phyloP scores from a whole-genome alignment of 37 sponge, comb jelly and placozoan species.

The Aphrocallistes beatrix region DNA sequence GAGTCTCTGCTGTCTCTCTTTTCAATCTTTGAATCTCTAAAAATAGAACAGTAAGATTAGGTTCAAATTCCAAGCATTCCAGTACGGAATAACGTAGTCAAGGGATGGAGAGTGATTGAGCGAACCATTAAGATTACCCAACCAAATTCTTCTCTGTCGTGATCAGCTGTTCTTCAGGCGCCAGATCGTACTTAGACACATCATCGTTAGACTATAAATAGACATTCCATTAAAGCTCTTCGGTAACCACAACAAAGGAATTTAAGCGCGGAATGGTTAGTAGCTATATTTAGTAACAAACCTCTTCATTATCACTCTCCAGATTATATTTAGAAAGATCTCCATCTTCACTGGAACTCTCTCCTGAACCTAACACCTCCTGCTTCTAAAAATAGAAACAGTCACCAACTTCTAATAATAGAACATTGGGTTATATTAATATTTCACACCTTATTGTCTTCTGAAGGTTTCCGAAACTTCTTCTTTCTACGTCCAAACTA shows the following conservation, averaged over 20 bases:
- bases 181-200: slow-evolving; percentile 64
- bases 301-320: slow-evolving; percentile 18
- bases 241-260: neutral
- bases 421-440: too few relatives aligned
- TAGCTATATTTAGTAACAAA: neutral
- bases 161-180: slow-evolving; percentile 17
- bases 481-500: neutral
- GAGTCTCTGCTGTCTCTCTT: too few relatives aligned
- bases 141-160: neutral
- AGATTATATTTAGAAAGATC: slow-evolving; percentile 26
- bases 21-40: too few relatives aligned
- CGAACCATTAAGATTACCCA: slow-evolving; percentile 16
- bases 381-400: neutral
- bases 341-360: slow-evolving; percentile 26
- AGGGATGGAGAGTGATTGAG: too few relatives aligned
- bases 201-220: slow-evolving; percentile 49
- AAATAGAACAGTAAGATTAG: too few relatives aligned
- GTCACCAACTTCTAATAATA: too few relatives aligned
- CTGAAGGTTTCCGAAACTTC: neutral
- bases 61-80: too few relatives aligned
- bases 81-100: too few relatives aligned
- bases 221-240: slow-evolving; percentile 33
- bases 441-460: neutral
- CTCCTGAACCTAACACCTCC: slow-evolving; percentile 27
- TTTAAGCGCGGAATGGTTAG: neutral